phyloP scores from a whole-genome alignment of 2,113 vertebrate genomes.

The Grammomys dolichurus region DNA sequence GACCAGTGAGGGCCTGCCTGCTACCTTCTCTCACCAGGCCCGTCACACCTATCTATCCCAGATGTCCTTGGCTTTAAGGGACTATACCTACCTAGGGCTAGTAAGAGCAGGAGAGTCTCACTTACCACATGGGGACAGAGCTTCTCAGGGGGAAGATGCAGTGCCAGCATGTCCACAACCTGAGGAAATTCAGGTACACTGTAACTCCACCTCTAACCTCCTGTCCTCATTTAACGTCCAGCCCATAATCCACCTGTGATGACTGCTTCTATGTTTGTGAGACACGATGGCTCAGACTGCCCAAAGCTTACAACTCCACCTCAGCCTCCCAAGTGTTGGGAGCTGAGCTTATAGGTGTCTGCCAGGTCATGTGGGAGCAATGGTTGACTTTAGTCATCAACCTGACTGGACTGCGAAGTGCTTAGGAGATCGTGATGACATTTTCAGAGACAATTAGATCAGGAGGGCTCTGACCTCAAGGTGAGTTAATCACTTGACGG shows the following conservation, averaged over 20 bases:
- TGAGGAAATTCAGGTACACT: slow-evolving; percentile 69
- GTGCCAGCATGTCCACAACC: slow-evolving; percentile 94
- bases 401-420: neutral
- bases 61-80: neutral
- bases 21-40: neutral
- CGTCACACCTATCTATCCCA: neutral
- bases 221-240: neutral
- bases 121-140: slow-evolving; percentile 92
- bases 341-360: no score
- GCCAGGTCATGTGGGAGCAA: neutral
- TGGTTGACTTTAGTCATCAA: neutral
- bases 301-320: neutral
- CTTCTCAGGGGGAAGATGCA: slow-evolving; percentile 94
- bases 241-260: neutral
- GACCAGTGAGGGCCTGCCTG: neutral
- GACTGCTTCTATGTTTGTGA: neutral
- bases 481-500: neutral
- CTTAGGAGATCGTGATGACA: neutral
- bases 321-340: neutral
- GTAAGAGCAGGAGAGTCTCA: neutral
- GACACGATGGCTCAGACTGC: neutral
- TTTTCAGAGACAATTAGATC: neutral
- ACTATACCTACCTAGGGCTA: neutral
- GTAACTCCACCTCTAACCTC: neutral
- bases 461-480: neutral